Percentiles rank a stretch among this genome's conserved stretches.
phyloP scores from a whole-genome alignment of 2,888 invertebrate species.

The Rhyacophila evoluta region DNA sequence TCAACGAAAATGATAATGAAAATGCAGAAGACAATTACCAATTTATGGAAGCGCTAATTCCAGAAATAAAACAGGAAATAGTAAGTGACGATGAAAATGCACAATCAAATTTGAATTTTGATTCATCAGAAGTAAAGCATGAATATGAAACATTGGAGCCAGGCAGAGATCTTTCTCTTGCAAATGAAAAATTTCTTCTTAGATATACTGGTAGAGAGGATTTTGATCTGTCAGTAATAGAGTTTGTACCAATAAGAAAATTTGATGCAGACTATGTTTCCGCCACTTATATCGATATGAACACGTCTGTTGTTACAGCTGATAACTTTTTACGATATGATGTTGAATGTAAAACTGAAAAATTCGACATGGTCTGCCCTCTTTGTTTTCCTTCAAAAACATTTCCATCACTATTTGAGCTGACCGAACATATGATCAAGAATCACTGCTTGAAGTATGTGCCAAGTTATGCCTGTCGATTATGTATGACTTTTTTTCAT shows the following conservation, averaged over 20 bases:
- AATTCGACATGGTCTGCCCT: slow-evolving; percentile 59
- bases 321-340: slow-evolving; percentile 61
- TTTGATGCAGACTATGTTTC: slow-evolving; percentile 65
- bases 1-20: slow-evolving; percentile 48
- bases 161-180: slow-evolving; percentile 34
- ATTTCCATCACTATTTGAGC: slow-evolving; percentile 53
- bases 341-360: slow-evolving; percentile 56
- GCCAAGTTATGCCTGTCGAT: slow-evolving; percentile 63
- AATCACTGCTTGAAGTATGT: slow-evolving; percentile 62
- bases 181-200: slow-evolving; percentile 40
- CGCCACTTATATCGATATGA: slow-evolving; percentile 59
- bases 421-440: slow-evolving; percentile 62
- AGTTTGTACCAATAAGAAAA: slow-evolving; percentile 64
- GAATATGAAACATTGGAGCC: slow-evolving; percentile 49
- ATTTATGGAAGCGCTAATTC: slow-evolving; percentile 58
- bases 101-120: slow-evolving; percentile 28
- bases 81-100: slow-evolving; percentile 57
- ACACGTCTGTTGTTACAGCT: slow-evolving; percentile 60
- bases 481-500: slow-evolving; percentile 64
- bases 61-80: slow-evolving; percentile 58
- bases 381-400: slow-evolving; percentile 60
- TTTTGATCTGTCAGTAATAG: slow-evolving; percentile 66
- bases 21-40: slow-evolving; percentile 53
- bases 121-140: slow-evolving; percentile 35
- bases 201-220: slow-evolving; percentile 64